Percentiles rank a stretch among this genome's conserved stretches.
Conservation (phyloP, 2,888 invertebrate genomes). For the Drosophila fungiperda region DNA sequence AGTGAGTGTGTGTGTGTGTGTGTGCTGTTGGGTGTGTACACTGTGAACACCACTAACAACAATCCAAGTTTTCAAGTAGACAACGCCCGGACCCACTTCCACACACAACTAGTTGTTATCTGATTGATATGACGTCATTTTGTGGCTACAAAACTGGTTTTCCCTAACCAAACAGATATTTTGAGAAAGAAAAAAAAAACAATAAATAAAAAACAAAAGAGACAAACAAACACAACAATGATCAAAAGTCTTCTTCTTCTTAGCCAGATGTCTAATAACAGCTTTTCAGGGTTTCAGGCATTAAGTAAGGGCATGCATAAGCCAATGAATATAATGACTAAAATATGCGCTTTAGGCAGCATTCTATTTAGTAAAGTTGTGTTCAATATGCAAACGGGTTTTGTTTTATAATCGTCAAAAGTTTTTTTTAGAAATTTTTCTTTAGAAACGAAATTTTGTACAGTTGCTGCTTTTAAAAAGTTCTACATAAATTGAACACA, state of each 20-base stretch:
- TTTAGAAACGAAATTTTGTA: too few relatives aligned
- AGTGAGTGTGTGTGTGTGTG: constrained; percentile 12
- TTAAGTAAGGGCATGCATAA: constrained; percentile 33
- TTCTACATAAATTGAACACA: not conserved
- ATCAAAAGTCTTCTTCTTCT: constrained; percentile 12
- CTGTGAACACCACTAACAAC: not conserved
- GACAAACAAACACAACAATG: constrained; percentile 25
- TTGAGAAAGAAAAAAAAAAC: constrained; percentile 22
- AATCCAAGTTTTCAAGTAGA: constrained; percentile 14
- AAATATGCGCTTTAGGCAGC: constrained; percentile 6
- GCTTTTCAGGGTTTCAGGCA: constrained; percentile 8
- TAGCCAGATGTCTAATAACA: constrained; percentile 8
- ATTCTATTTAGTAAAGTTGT: constrained; percentile 27
- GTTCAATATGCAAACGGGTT: not conserved
- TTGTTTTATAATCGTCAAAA: not conserved
- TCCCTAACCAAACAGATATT: constrained; percentile 14
- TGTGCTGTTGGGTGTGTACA: constrained; percentile 30
- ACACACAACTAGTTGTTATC: constrained; percentile 61
- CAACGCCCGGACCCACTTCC: constrained; percentile 40
- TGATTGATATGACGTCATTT: constrained; percentile 64
- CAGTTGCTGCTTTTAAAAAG: not conserved
- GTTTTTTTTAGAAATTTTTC: not conserved
- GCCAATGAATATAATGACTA: constrained; percentile 6
- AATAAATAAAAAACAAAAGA: constrained; percentile 24
- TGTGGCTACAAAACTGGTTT: constrained; percentile 67